Base-by-base conservation (phyloP, 2,113 vertebrate genomes). In the Bufo bufo region DNA sequence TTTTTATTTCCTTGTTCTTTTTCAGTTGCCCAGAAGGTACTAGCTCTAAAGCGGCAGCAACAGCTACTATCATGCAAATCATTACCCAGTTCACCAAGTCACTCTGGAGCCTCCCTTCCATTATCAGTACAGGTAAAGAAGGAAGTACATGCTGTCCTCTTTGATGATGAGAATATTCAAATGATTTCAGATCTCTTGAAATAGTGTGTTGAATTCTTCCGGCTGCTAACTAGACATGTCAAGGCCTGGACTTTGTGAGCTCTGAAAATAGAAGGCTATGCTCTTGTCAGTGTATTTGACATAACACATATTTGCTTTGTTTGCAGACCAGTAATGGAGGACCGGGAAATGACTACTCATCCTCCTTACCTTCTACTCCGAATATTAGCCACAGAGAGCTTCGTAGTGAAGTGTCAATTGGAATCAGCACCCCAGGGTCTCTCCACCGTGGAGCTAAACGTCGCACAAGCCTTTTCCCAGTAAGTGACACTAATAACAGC, bases 381-480 rank as follows among this genome's bases (percentile, higher is more conserved):
- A 97, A 99, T 65, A 94, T 99, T n/a, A 92, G 94, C 88, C 98
- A 98, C 91, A 96, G 96, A 89, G 98, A 99, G 82, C 94, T 98
- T 91, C 94, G 96, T 71, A 92, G 94, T 0, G 95, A 96, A 69
- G 91, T 93, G n/a, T 94, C 90, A 0, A 92, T 92, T 33, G 94
- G 93, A 74, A 92, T 95, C 33, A 93, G 93, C 74, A 96, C 93
- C 14, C 93, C 97, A 0, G 94, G 96, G 33, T 95, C 96, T 8
- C 93, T 96, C 88, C 96, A 96, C 92, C 94, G 92, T 16, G 95
- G 95, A 82, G 96, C 97, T 89, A 96, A 97, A 80, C 94, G 98
- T n/a, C 95, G 98, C 61, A 97, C 98, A 84, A 99, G 97, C 89
- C 96, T 99, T 85, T 99, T 99, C 78, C 94, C 97, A 80, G 98